Percentiles rank a stretch among this genome's conserved stretches.
Conservation (phyloP, 2,888 invertebrate genomes). For the Luperina nickerlii region DNA sequence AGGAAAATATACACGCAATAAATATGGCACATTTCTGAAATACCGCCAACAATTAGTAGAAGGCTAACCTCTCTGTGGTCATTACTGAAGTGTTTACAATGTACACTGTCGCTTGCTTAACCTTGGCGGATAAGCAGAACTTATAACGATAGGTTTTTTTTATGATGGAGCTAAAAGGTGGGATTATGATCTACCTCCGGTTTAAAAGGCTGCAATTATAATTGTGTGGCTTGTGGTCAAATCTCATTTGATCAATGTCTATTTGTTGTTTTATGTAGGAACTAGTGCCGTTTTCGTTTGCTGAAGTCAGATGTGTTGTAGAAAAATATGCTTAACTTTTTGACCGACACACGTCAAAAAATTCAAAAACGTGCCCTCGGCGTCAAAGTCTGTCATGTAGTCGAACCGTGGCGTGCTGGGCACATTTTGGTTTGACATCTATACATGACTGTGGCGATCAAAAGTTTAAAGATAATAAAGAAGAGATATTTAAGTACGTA, state of each 20-base stretch:
- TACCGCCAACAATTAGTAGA: conserved; percentile 17
- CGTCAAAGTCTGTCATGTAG: no score
- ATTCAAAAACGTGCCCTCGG: no score
- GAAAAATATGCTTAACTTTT: neutral
- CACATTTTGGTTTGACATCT: no score
- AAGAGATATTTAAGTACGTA: neutral
- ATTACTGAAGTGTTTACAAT: conserved; percentile 31
- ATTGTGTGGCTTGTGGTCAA: neutral
- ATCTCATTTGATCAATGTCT: neutral
- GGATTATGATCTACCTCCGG: neutral
- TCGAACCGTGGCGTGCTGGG: no score
- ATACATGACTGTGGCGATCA: no score
- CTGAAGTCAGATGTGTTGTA: neutral
- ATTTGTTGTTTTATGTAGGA: neutral
- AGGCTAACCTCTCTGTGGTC: conserved; percentile 30
- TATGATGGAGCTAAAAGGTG: neutral
- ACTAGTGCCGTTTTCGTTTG: neutral
- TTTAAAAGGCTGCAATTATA: neutral
- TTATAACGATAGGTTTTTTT: conserved; percentile 1
- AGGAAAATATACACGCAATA: neutral
- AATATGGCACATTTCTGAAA: conserved; percentile 18
- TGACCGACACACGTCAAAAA: no score
- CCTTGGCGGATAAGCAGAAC: conserved; percentile 26
- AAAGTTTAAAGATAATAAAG: neutral
- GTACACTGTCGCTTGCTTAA: conserved; percentile 15